Conservation (phyloP, 1,140 invertebrate species). For the Papilio dardanus region DNA sequence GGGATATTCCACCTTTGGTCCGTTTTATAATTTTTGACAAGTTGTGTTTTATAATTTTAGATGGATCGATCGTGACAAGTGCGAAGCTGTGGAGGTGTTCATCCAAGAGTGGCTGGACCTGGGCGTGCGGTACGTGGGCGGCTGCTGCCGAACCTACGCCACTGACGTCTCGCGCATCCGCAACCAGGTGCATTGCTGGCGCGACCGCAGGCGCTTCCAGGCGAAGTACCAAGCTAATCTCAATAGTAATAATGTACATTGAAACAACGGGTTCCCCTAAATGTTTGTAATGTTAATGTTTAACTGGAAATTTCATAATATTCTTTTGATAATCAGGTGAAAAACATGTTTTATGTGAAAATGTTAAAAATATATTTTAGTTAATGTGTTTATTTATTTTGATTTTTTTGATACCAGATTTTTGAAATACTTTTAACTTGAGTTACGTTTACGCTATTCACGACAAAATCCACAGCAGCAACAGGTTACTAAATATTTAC, state of each 20-base stretch:
- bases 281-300: neutral
- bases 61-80: constrained; percentile 84
- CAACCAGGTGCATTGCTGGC: constrained; percentile 83
- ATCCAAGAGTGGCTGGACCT: constrained; percentile 85
- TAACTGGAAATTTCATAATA: neutral
- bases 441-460: neutral
- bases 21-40: no score
- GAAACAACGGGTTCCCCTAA: constrained; percentile 19
- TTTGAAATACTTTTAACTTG: neutral
- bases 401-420: neutral
- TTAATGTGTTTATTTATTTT: neutral
- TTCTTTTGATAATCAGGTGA: neutral
- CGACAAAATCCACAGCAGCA: neutral
- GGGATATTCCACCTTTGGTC: no score
- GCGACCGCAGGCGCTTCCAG: constrained; percentile 69
- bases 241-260: constrained; percentile 34
- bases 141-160: constrained; percentile 87
- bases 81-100: constrained; percentile 83
- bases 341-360: neutral
- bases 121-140: constrained; percentile 86
- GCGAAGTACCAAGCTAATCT: constrained; percentile 48
- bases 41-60: constrained; percentile 50
- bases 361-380: neutral
- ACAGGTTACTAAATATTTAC: neutral
- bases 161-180: constrained; percentile 84